Evolutionary conservation across 1,140 invertebrate genomes (phyloP).

Genomic region (Magallana gigas): DNA sequence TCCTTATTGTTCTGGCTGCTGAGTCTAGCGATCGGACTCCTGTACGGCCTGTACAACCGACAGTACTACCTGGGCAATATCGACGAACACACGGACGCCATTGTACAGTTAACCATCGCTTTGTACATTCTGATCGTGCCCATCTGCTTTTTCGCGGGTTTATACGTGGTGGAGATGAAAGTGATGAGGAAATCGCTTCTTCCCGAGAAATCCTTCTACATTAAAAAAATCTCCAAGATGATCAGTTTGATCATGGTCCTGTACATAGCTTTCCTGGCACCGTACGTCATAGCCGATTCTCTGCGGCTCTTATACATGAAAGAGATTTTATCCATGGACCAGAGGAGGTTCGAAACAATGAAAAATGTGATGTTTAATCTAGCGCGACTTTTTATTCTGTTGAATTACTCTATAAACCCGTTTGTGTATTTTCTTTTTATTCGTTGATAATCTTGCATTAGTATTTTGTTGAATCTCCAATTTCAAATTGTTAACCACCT

Average conservation of each 20-base stretch:
- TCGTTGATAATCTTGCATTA: background rate
- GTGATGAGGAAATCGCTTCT: conserved; percentile 22
- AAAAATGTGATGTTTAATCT: conserved; percentile 25
- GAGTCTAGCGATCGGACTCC: background rate
- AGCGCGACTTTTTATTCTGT: background rate
- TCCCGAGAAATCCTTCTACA: conserved; percentile 3
- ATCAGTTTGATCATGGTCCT: conserved; percentile 10
- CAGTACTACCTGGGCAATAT: background rate
- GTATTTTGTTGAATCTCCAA: background rate
- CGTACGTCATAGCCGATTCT: background rate
- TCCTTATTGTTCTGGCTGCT: background rate
- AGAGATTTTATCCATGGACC: conserved; percentile 12
- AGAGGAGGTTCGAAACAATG: background rate
- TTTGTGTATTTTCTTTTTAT: conserved; percentile 22
- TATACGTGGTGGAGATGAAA: background rate
- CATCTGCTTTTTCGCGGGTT: background rate
- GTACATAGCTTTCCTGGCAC: conserved; percentile 15
- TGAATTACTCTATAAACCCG: conserved; percentile 16
- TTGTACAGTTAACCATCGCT: conserved; percentile 9
- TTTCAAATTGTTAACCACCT: too few species aligned
- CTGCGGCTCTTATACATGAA: conserved; percentile 1
- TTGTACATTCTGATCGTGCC: conserved; percentile 17
- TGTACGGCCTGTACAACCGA: background rate
- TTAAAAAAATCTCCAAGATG: conserved; percentile 24
- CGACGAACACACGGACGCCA: background rate